Base-by-base conservation (phyloP, 1,140 invertebrate genomes). In the Ditylenchus dipsaci region DNA sequence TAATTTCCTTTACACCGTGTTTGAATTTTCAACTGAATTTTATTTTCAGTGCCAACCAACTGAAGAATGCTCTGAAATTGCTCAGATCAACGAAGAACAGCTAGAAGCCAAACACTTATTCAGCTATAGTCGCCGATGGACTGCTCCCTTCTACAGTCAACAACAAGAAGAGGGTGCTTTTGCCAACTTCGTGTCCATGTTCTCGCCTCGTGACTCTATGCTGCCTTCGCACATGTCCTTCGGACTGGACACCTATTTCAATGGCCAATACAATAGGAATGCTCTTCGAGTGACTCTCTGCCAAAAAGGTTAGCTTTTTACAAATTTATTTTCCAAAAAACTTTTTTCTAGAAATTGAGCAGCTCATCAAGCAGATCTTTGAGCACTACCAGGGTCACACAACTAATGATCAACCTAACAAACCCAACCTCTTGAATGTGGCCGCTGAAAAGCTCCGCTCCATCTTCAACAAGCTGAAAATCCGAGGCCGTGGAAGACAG, bases 141-240 rank as follows among this genome's bases (percentile, higher is more conserved):
- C 59, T 5, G 49, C 66, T 62, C 33, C 67, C n/a, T 63, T 73
- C 65, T 79, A 68, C 62, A 67, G 30, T 29, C 27, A 33, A 13
- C 43, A 47, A 29, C 38, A 69, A 38, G 38, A 68, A 26, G 78
- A 78, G 56, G 71, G 77, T 26, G 59, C 74, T 57, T 81, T 79
- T 72, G 30, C 77, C 17, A 71, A 75, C 23, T 65, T 26, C 49
- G 49, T 21, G 3, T 53, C 23, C 49, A 53, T 19, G 49, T 53
- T 53, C 23, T 53, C 49, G 30, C 27, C 27, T 76, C 29, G 56
- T 76, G 26, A 33, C 69, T 30, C 38, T 71, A 15, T 27, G 68
- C 19, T 60, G 59, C 33, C 62, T 75, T 45, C 73, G 13, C 75
- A 79, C 33, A 49, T 77, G 7, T 42, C 62, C 38, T 26, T 49